Percentiles rank a stretch among this genome's conserved stretches.
Conservation (phyloP, 2,113 vertebrate genomes). For the Scalopus aquaticus region DNA sequence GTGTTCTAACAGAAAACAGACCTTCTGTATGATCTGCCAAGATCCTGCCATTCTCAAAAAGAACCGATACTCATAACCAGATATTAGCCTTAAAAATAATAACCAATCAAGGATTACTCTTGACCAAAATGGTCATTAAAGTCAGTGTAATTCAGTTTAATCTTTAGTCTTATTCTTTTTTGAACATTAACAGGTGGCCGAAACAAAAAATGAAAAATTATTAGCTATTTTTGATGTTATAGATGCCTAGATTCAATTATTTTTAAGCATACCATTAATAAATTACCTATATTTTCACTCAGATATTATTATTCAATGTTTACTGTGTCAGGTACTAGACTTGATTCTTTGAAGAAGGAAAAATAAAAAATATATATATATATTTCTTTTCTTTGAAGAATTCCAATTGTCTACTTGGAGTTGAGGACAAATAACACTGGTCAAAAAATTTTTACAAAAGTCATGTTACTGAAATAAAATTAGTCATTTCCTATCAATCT, state of each 20-base stretch:
- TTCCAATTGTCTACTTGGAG: neutral
- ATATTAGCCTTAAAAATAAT: constrained; percentile 42
- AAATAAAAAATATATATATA: neutral
- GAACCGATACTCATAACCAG: neutral
- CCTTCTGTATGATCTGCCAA: neutral
- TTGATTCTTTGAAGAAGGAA: constrained; percentile 2
- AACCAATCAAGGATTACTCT: neutral
- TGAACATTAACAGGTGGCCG: neutral
- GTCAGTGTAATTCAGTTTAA: neutral
- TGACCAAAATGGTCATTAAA: neutral
- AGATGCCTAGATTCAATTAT: neutral
- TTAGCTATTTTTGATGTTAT: neutral
- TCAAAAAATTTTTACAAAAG: no score
- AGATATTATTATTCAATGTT: neutral
- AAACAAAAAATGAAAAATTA: neutral
- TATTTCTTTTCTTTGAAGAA: neutral
- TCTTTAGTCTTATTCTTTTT: neutral
- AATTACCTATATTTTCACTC: neutral
- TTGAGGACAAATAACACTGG: neutral
- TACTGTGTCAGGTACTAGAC: neutral
- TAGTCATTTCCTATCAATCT: no score
- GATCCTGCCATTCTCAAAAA: neutral
- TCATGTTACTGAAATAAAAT: no score
- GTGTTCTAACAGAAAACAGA: constrained; percentile 52
- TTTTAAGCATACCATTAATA: neutral